Evolutionary conservation across 2,113 vertebrate genomes (phyloP), one percentile per base, ranked within the genome.

Genomic region (Alectura lathami): DNA sequence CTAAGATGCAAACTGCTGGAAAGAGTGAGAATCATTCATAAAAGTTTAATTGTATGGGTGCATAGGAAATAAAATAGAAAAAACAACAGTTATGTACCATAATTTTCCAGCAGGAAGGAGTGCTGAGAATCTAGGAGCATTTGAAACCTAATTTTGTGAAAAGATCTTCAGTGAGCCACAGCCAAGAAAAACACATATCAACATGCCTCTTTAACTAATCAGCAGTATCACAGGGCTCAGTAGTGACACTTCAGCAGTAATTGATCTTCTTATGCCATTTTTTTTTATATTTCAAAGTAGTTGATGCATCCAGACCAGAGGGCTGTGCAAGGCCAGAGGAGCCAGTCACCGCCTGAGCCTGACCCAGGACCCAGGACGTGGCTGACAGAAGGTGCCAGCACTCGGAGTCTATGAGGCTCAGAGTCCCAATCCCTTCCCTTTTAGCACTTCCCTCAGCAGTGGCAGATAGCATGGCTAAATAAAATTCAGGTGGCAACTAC

Each of bases 181-280:
- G 66, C 70, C 68, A 82, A 89, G 74, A 72, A 47, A 94, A 93
- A 68, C 32, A 51, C 17, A 4, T 56, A 81, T 88, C 60, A 80
- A 40, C 57, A 27, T 21, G 43, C 23, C 40, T 77, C 87, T 94
- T 87, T 86, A 85, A 88, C 75, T 92, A 82, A 94, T 97, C 85
- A 95, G 45, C 75, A 85, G 59, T 40, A 76, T 76, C 85, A 85
- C 74, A 80, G 81, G 53, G 67, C 76, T 96, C 84, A 74, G 63
- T 32, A 83, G 87, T 63, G 75, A 91, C 78, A 85, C 84, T 87
- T 82, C 57, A 85, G 62, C 50, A 87, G 62, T 92, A 92, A 91
- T 83, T 92, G 84, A 82, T 91, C 81, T 43, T 91, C 74, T 79
- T 48, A 82, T 79, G 62, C 21, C 75, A 57, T 91, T 95, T 94